These are phyloP conservation scores for Mycetomoellerius zeteki DNA, from an alignment of 1,140 invertebrate genomes.

Conservation along the genomic window DNA sequence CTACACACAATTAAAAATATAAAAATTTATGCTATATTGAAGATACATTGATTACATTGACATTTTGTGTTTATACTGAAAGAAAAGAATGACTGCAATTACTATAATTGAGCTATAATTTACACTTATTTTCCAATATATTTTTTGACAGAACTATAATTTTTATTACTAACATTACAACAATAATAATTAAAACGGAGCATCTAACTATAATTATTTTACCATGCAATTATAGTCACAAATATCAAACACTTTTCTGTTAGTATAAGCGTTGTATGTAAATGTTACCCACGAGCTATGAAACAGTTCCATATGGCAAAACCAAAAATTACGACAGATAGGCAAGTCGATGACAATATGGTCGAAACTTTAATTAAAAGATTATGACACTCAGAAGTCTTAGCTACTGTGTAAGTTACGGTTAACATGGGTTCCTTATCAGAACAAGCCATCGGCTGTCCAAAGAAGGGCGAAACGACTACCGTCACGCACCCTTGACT, in stretches of 20 bases:
- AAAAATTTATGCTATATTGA: not conserved
- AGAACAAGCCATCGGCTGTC: conserved; percentile 6
- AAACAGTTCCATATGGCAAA: not conserved
- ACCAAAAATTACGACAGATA: conserved; percentile 19
- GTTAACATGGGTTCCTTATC: conserved; percentile 1
- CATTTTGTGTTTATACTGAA: too few relatives aligned
- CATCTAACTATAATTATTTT: too few relatives aligned
- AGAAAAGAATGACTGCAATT: too few relatives aligned
- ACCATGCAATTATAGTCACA: too few relatives aligned
- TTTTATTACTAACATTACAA: too few relatives aligned
- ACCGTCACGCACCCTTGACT: conserved; percentile 53
- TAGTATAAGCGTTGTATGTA: not conserved
- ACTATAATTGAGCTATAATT: too few relatives aligned
- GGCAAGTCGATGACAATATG: not conserved
- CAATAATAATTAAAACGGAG: too few relatives aligned
- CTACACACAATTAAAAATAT: not conserved
- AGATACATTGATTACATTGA: not conserved
- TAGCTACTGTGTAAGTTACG: conserved; percentile 14
- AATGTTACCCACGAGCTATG: not conserved
- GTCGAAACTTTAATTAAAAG: conserved; percentile 35
- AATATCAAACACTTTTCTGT: too few relatives aligned
- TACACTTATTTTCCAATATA: too few relatives aligned
- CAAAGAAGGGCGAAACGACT: conserved; percentile 28
- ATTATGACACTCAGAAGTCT: not conserved
- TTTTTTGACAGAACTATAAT: too few relatives aligned